These are phyloP conservation scores for Drosophila littoralis DNA, from an alignment of 1,140 invertebrate species.

Conservation along the genomic window DNA sequence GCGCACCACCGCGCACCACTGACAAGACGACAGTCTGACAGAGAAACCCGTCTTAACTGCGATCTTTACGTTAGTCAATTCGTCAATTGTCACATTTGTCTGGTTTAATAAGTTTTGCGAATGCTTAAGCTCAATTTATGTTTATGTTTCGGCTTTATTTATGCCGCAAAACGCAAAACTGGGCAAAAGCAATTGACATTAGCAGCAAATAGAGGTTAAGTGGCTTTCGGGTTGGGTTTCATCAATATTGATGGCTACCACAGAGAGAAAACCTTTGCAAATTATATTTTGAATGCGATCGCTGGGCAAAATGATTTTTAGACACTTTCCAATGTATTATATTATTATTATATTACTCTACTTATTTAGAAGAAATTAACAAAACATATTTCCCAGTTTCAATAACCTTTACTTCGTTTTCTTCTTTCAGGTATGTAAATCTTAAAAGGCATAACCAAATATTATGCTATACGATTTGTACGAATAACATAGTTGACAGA, in stretches of 20 bases:
- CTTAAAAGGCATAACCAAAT: neutral
- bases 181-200: slow-evolving; percentile 18
- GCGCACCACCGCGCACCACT: neutral
- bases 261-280: neutral
- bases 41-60: slow-evolving; percentile 5
- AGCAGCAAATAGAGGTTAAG: slow-evolving; percentile 38
- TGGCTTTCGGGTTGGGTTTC: slow-evolving; percentile 35
- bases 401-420: neutral
- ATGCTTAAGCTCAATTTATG: slow-evolving; percentile 45
- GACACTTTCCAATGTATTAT: too few relatives aligned
- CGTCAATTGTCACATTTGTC: slow-evolving; percentile 52
- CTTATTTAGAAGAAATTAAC: too few relatives aligned
- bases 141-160: slow-evolving; percentile 32
- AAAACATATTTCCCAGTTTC: neutral
- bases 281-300: neutral
- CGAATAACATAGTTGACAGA: slow-evolving; percentile 3
- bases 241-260: slow-evolving; percentile 15
- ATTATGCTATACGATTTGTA: slow-evolving; percentile 4
- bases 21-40: slow-evolving; percentile 6
- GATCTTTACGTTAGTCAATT: slow-evolving; percentile 27
- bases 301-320: too few relatives aligned
- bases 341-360: too few relatives aligned
- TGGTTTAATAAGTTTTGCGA: slow-evolving; percentile 38
- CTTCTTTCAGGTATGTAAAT: slow-evolving; percentile 39
- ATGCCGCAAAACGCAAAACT: slow-evolving; percentile 20